Evolutionary conservation across 2,113 vertebrate genomes (phyloP), one percentile per base, ranked within the genome.

Genomic region (Callocephalon fimbriatum): DNA sequence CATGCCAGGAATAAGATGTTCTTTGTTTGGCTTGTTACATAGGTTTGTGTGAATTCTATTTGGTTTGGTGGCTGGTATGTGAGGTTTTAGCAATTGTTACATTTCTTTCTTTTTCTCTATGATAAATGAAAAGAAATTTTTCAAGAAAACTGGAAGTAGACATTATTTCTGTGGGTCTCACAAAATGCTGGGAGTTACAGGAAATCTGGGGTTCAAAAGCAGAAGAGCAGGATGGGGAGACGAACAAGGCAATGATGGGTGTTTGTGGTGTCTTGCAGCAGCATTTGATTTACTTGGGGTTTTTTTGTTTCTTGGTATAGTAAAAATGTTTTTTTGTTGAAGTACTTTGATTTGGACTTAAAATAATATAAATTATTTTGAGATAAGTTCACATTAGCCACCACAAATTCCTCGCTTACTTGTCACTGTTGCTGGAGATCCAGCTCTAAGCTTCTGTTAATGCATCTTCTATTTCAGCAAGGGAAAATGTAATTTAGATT

Each of bases 401-500:
- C 45, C 74, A 82, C 83, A 65, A 59, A 86, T 92, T 83, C 38
- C 10, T 76, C 56, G 29, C 47, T 95, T 92, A 66, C 78, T 86
- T 95, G 44, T 94, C 50, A 12, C 19, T 73, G 26, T 83, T 86
- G 38, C 50, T 71, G 40, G 73, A 78, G 42, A 58, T 75, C 7
- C 22, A 84, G 63, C 31, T 79, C 51, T 48, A 93, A 82, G 65
- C 51, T 95, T 58, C 27, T 68, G 25, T 42, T 75, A 40, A 88
- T 82, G 47, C 31, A 66, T 85, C 54, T 92, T 47, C 68, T 97
- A 29, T 48, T 96, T 66, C 71, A 93, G 62, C 27, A 89, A 83
- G 73, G 76, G 74, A 92, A 93, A 88, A 80, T 38, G 15, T 63
- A 83, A 67, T 93, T 96, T 87, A 40, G 37, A 95, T 96, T 96